Evolutionary conservation across 2,888 invertebrate species (phyloP).

Genomic region (Lordiphosa fenestrarum): DNA sequence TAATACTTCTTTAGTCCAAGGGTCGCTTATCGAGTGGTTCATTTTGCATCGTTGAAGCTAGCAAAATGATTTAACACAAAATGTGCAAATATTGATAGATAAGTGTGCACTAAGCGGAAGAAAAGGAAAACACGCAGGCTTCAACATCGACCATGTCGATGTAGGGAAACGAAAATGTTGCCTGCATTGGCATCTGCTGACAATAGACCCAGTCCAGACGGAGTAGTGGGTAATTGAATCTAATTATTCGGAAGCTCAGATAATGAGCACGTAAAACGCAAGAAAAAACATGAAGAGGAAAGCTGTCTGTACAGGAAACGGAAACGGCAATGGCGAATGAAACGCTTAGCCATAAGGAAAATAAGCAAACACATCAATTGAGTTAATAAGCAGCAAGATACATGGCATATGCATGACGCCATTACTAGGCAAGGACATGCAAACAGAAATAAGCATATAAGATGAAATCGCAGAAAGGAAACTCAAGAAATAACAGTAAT

Average conservation of each 20-base stretch:
- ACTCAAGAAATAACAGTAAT: conserved; percentile 6
- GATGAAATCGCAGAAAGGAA: conserved; percentile 5
- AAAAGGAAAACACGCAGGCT: neutral
- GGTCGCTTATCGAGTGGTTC: conserved; percentile 9
- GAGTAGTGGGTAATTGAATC: conserved; percentile 60
- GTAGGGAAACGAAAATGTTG: conserved; percentile 4
- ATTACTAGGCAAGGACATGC: conserved; percentile 31
- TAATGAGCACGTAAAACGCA: conserved; percentile 69
- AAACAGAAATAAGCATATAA: conserved; percentile 21
- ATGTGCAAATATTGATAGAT: conserved; percentile 37
- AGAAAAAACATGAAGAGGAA: conserved; percentile 19
- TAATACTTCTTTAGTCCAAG: conserved; percentile 48
- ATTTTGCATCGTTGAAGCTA: conserved; percentile 6
- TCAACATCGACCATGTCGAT: too few relatives aligned
- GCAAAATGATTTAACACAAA: conserved; percentile 28
- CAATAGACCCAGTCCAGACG: conserved; percentile 13
- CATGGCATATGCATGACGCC: conserved; percentile 3
- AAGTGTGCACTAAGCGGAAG: conserved; percentile 9
- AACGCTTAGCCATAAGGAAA: conserved; percentile 30
- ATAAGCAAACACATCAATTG: conserved; percentile 49
- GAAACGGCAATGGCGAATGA: conserved; percentile 28
- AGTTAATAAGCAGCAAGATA: conserved; percentile 34
- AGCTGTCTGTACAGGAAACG: conserved; percentile 5
- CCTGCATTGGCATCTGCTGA: conserved; percentile 13
- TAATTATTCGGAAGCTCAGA: conserved; percentile 66